Conservation (phyloP, 2,797 vertebrate species). For the Tangara arthus region DNA sequence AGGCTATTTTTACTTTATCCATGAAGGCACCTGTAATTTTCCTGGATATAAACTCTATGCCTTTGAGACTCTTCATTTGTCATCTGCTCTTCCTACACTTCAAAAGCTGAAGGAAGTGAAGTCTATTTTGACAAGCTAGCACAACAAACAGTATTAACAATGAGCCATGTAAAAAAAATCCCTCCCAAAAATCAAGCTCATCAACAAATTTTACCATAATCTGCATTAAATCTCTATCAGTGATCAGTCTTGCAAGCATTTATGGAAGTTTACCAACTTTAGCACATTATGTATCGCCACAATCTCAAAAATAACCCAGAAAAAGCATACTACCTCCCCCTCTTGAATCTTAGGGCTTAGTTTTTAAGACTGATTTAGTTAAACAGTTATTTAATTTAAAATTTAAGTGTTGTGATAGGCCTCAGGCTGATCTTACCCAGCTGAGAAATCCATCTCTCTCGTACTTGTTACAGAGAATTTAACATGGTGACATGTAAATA, state of each 20-base stretch:
- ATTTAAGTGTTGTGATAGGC: neutral
- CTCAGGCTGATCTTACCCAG: neutral
- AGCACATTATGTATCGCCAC: neutral
- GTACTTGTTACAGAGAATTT: conserved; percentile 12
- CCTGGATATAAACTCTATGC: neutral
- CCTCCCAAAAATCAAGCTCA: neutral
- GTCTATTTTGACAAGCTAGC: neutral
- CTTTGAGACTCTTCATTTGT: neutral
- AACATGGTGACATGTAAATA: neutral
- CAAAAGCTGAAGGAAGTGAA: neutral
- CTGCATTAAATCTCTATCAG: neutral
- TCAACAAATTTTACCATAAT: neutral
- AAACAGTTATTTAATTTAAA: neutral
- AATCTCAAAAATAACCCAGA: neutral
- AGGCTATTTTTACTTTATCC: neutral
- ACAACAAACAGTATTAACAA: neutral
- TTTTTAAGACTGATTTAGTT: neutral
- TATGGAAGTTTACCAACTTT: neutral
- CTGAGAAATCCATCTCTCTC: neutral
- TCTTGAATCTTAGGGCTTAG: neutral
- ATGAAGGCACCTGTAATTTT: neutral
- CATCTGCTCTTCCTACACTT: neutral
- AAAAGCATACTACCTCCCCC: neutral
- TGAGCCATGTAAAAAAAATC: neutral
- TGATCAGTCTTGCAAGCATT: neutral